A percentile compares a stretch with the other conserved stretches of the same genome.
phyloP scores from a whole-genome alignment of 92 coral and sea anemone species.

The Anthopleura xanthogrammica region DNA sequence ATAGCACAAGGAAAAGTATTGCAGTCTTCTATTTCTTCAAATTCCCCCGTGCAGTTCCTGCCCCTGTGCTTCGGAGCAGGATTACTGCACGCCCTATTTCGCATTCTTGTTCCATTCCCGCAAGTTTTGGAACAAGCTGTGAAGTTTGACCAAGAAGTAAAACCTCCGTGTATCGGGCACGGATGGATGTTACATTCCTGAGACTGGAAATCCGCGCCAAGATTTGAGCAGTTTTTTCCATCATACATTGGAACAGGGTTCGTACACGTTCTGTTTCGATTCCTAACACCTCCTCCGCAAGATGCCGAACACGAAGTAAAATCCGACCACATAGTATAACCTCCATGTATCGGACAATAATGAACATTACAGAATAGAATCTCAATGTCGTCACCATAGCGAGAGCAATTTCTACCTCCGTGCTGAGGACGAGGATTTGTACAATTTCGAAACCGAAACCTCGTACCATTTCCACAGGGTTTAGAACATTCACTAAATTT shows the following conservation, averaged over 20 bases:
- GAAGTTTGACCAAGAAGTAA: conserved; percentile 62
- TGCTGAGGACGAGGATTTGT: conserved; percentile 64
- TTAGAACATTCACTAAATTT: conserved; percentile 53
- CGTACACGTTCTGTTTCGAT: conserved; percentile 52
- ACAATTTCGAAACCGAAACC: conserved; percentile 56
- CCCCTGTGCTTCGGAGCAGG: conserved; percentile 82
- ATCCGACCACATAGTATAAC: conserved; percentile 52
- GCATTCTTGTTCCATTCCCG: conserved; percentile 59
- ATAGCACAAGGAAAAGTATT: conserved; percentile 56
- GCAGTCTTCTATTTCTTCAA: conserved; percentile 42
- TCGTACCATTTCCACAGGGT: conserved; percentile 64
- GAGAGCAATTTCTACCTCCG: conserved; percentile 69
- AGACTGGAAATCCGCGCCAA: conserved; percentile 24
- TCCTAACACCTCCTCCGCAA: conserved; percentile 56
- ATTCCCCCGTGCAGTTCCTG: conserved; percentile 66
- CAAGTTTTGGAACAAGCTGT: conserved; percentile 61
- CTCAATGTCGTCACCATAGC: conserved; percentile 42
- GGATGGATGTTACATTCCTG: conserved; percentile 20
- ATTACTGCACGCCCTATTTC: conserved; percentile 66
- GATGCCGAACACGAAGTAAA: conserved; percentile 52
- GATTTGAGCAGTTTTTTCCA: conserved; percentile 49
- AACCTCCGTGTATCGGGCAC: conserved; percentile 77
- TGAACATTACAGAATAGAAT: conserved; percentile 43
- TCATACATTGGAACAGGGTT: conserved; percentile 64
- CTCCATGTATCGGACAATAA: conserved; percentile 73